Evolutionary conservation across 1,140 invertebrate species (phyloP), one percentile per base, ranked within the genome.

Genomic region (Microvelia longipes): DNA sequence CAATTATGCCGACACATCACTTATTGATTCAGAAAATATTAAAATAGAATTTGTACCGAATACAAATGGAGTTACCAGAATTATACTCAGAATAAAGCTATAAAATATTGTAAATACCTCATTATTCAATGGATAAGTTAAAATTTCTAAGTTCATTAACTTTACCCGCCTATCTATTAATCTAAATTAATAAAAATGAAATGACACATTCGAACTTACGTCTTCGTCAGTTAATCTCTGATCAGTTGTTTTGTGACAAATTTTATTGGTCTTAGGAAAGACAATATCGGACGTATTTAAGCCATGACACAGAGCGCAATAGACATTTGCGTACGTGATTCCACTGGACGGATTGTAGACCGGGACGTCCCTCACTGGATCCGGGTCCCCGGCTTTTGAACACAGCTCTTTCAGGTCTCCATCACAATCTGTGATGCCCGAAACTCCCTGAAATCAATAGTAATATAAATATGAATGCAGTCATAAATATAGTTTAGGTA

Each of bases 351-450:
- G 15, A 13, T 24, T 50, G 28, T 25, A 69, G 28, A 69, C 69
- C 2, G 66, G 64, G n/a, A 66, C 87, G 85, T 28, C 84, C 5
- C 35, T 50, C 5, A 11, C 5, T 11, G 19, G 5, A 50, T 50
- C 35, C 19, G 35, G 5, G 5, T 11, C 19, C 5, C 19, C 19
- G 35, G 35, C 19, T 50, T 50, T 50, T 11, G 35, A 5, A 19
- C 35, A 50, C 5, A 50, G 35, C 19, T 50, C 19, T 50, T 5
- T 11, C 19, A 50, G 19, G 5, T 50, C 35, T 5, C 19, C 19
- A 50, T 50, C 35, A 50, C 35, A 50, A 5, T 19, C 35, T 50
- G 35, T 50, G 5, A 50, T 5, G 19, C 35, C 35, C 5, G 19
- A 11, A 11, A 50, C 35, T 11, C 35, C 35, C 35, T 50, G 35